Base-by-base conservation (phyloP, 2,888 invertebrate genomes). In the Bibio marci region DNA sequence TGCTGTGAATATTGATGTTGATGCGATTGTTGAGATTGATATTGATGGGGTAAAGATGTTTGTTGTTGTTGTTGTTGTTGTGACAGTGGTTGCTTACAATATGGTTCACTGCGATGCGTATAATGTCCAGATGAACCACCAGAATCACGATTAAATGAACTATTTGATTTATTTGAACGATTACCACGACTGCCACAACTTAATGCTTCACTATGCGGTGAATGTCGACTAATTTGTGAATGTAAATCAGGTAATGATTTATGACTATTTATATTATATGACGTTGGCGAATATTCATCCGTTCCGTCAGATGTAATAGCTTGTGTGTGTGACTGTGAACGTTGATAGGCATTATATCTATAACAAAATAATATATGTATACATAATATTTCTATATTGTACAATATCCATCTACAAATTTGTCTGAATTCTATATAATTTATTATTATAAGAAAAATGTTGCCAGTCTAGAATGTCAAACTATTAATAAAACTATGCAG, bases 101-200 rank as follows among this genome's bases (percentile, higher is more conserved):
- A 63, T n/a, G 82, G 82, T 47, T 82, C 82, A 53, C 81, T 81
- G 45, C 79, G 71, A 57, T 82, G 82, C 40, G 81, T 82, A 57
- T 80, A 83, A 59, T 82, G 83, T 0, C 82, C 83, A 43, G 81
- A 81, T 2, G 80, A 81, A 27, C 82, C 82, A 22, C 83, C 83
- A 0, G 81, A 82, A 58, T 83, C 83, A 3, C 82, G 73, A 38
- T 83, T 83, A 47, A 73, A 68, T 18, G 72, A 72, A 1, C 73
- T 73, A 0, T 71, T 72, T 1, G 63, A 63, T 43, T 63, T 63
- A 35, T 60, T 62, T 6, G 62, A 62, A 4, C 63, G 55, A 47
- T 62, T 62, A 7, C 62, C 62, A 3, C 63, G 56, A 39, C 63
- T 62, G 43, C 62, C 62, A 41, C 62, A 62, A 42, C 63, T 62